Percentiles rank a stretch among this genome's conserved stretches.
Conservation (phyloP, 2,888 invertebrate species). For the Troilus luridus region DNA sequence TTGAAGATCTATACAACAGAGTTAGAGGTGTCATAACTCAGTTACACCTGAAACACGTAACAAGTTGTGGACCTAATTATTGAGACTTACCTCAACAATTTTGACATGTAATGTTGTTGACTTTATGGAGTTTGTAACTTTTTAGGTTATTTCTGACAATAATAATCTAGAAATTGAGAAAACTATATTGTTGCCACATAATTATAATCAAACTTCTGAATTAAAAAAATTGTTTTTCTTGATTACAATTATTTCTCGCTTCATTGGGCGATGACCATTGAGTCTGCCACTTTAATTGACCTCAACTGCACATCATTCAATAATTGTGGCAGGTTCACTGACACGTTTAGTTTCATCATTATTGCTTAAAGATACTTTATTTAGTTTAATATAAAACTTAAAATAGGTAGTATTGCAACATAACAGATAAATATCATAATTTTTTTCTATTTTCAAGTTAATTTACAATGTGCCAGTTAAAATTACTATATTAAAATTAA, state of each 20-base stretch:
- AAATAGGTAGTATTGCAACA: too few relatives aligned
- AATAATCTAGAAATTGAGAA: too few relatives aligned
- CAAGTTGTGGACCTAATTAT: neutral
- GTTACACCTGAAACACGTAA: neutral
- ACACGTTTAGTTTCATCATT: neutral
- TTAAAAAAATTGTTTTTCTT: too few relatives aligned
- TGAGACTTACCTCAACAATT: neutral
- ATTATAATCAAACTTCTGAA: too few relatives aligned
- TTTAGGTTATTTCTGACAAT: neutral
- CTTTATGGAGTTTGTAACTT: neutral
- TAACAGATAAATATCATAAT: too few relatives aligned
- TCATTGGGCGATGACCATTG: neutral
- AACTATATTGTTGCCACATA: too few relatives aligned
- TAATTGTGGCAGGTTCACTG: neutral
- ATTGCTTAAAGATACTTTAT: too few relatives aligned
- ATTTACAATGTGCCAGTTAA: too few relatives aligned
- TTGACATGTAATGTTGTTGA: neutral
- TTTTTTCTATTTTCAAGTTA: too few relatives aligned
- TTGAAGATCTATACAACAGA: neutral
- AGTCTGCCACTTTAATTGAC: neutral
- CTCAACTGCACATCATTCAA: neutral
- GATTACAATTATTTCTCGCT: neutral
- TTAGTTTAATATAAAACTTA: too few relatives aligned
- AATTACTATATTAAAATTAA: too few relatives aligned
- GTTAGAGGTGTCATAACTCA: neutral